Conservation (phyloP, 2,888 invertebrate genomes). For the Amorpha juglandis region DNA sequence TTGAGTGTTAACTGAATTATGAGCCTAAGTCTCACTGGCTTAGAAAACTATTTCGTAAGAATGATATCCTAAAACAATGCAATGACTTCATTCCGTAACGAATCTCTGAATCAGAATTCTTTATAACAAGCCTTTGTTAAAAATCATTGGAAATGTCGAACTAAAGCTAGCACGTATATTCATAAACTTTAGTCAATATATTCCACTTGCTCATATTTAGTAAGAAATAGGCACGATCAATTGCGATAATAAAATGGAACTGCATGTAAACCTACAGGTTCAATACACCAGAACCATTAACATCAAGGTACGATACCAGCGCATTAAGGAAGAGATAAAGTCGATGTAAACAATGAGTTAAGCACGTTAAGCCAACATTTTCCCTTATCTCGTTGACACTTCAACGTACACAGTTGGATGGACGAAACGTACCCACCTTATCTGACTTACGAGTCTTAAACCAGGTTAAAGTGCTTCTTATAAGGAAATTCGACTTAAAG, state of each 20-base stretch:
- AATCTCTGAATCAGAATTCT: conserved; percentile 45
- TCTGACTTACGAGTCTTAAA: conserved; percentile 38
- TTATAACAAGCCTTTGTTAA: conserved; percentile 38
- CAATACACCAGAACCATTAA: conserved; percentile 9
- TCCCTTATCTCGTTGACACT: conserved; percentile 44
- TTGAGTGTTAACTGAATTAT: conserved; percentile 6
- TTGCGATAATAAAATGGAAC: conserved; percentile 10
- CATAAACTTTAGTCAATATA: too few species aligned
- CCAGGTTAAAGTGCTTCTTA: conserved; percentile 44
- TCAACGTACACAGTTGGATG: conserved; percentile 39
- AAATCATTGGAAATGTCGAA: not conserved
- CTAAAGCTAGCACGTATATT: not conserved
- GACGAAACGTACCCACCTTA: conserved; percentile 43
- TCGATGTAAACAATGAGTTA: conserved; percentile 56
- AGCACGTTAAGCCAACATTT: conserved; percentile 42
- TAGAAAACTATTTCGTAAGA: conserved; percentile 35
- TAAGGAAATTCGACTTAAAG: conserved; percentile 31
- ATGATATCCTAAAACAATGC: conserved; percentile 41
- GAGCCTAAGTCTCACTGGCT: conserved; percentile 27
- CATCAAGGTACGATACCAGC: conserved; percentile 7
- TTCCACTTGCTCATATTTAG: too few species aligned
- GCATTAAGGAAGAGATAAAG: conserved; percentile 62
- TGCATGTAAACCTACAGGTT: not conserved
- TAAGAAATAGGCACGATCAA: conserved; percentile 9
- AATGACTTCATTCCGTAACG: conserved; percentile 43